Base-by-base conservation (phyloP, 2,888 invertebrate species). In the Zaprionus obscuricornis region DNA sequence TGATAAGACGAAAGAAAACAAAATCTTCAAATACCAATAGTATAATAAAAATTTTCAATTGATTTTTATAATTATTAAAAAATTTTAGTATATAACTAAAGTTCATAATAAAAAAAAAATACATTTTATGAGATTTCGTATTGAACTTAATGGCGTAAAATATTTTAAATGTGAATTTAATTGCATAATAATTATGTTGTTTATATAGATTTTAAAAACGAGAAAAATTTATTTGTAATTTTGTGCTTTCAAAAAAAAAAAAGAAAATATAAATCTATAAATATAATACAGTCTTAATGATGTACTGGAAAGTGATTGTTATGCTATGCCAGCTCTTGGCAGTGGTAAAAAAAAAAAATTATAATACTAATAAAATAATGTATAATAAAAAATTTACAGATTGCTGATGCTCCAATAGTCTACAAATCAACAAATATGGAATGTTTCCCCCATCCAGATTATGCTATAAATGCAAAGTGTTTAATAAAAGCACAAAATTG, bases 341-440 rank as follows among this genome's bases (percentile, higher is more conserved):
- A n/a, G 29, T 17, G 43, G 40, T 42, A 56, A 42, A 3, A 18
- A 5, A 22, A 7, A 5, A 22, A 5, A 22, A 22, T 22, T 5
- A 22, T 22, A n/a, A n/a, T n/a, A 5, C 4, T 5, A 5, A 7
- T 5, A 22, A 5, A 5, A 8, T 6, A 10, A 26, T 16, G 13
- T 16, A 11, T 29, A 10, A 13, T 8, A 4, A 8, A 26, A 24
- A 14, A 2, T 11, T 17, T 11, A 6, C 3, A 75, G 76, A 10
- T 14, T n/a, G 17, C 27, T 17, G 56, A 52, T 6, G 3, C 51
- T 1, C 6, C 13, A 5, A 7, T 52, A 0, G 10, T 76, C 0
- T 73, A 54, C 11, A 73, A 73, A 27, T 3, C 40, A 7, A 64
- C 20, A n/a, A 73, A 64, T 24, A 37, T 69, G 3, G 62, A 69